Evolutionary conservation across 2,888 invertebrate species (phyloP).

Genomic region (Phortica magna): DNA sequence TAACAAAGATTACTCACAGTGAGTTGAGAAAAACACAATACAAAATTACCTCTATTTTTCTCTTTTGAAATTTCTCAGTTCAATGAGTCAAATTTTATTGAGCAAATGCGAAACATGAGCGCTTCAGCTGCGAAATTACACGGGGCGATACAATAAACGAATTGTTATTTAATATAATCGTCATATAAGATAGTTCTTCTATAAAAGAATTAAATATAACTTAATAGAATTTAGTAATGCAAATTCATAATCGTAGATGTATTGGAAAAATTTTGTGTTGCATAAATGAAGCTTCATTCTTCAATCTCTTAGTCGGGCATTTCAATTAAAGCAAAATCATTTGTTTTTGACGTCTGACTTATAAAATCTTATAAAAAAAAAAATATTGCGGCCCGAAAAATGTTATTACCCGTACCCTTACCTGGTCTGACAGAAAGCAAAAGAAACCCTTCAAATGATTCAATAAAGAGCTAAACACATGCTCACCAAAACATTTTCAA

Average conservation of each 20-base stretch:
- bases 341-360: too few relatives aligned
- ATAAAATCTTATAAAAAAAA: not conserved
- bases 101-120: not conserved
- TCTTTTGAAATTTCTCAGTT: not conserved
- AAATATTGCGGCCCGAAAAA: not conserved
- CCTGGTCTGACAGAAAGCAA: not conserved
- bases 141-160: too few relatives aligned
- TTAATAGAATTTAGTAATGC: too few relatives aligned
- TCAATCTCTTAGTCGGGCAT: too few relatives aligned
- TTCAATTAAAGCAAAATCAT: too few relatives aligned
- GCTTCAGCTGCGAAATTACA: too few relatives aligned
- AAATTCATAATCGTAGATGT: too few relatives aligned
- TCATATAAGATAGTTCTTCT: too few relatives aligned
- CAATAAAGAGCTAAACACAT: not conserved
- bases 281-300: not conserved
- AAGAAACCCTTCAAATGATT: not conserved
- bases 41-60: not conserved
- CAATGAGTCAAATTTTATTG: not conserved
- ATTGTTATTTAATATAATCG: too few relatives aligned
- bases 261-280: too few relatives aligned
- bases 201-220: too few relatives aligned
- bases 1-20: not conserved
- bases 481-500: not conserved
- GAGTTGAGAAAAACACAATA: not conserved
- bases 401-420: not conserved